phyloP scores from a whole-genome alignment of 2,888 invertebrate genomes.

The Arrhopalites spinosus region DNA sequence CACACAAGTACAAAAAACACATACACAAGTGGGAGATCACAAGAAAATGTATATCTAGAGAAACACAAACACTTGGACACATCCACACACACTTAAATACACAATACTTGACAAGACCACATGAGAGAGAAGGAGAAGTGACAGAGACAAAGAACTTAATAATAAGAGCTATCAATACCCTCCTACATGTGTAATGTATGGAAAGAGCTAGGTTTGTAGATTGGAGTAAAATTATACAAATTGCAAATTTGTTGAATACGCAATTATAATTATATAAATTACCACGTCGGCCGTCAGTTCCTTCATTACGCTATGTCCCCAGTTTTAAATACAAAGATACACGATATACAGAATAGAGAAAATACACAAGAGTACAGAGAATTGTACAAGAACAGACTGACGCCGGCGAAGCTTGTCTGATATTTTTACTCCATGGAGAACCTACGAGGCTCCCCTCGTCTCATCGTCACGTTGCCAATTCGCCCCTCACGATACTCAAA shows the following conservation, averaged over 20 bases:
- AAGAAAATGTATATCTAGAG: not conserved
- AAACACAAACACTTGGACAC: not conserved
- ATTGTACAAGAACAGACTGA: constrained; percentile 53
- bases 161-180: too few relatives aligned
- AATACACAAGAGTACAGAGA: constrained; percentile 48
- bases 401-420: constrained; percentile 46
- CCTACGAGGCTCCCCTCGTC: not conserved
- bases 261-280: constrained; percentile 23
- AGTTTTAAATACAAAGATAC: constrained; percentile 25
- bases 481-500: not conserved
- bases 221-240: constrained; percentile 7
- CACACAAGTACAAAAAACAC: not conserved
- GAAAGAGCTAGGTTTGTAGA: not conserved
- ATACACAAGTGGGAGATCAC: not conserved
- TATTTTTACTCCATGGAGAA: constrained; percentile 33
- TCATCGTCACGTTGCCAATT: constrained; percentile 26
- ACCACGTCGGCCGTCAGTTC: constrained; percentile 47
- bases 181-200: not conserved
- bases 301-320: constrained; percentile 36
- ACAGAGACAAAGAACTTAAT: not conserved
- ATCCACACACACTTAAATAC: not conserved
- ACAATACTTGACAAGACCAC: too few relatives aligned
- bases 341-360: constrained; percentile 29
- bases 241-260: constrained; percentile 4
- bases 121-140: not conserved